phyloP scores from a whole-genome alignment of 1,140 invertebrate species.

The Orius insidiosus region DNA sequence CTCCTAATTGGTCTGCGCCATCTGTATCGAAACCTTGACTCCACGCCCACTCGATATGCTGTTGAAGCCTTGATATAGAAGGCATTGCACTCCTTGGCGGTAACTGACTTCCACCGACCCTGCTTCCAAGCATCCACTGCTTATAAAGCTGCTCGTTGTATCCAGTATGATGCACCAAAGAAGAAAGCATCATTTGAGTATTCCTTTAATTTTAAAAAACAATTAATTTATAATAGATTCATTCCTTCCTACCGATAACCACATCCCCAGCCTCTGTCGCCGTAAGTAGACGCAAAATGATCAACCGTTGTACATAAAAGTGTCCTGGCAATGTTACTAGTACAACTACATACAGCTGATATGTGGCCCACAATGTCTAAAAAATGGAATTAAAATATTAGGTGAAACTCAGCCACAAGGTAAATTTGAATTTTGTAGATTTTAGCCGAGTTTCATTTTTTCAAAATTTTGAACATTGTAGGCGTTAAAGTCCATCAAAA shows the following conservation, averaged over 20 bases:
- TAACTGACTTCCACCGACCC: slow-evolving; percentile 24
- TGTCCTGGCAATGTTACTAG: slow-evolving; percentile 45
- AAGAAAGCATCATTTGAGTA: no score
- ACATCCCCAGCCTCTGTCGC: no score
- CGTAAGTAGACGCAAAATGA: no score
- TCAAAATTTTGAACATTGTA: no score
- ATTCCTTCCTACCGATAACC: slow-evolving; percentile 72
- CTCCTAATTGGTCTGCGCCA: no score
- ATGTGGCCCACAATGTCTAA: slow-evolving; percentile 55
- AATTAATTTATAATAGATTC: no score
- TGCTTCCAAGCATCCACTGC: slow-evolving; percentile 25
- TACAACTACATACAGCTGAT: slow-evolving; percentile 44
- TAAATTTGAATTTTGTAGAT: no score
- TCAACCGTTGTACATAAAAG: slow-evolving; percentile 60
- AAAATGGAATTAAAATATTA: slow-evolving; percentile 14
- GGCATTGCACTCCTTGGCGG: slow-evolving; percentile 49
- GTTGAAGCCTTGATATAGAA: slow-evolving; percentile 65
- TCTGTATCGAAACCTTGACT: slow-evolving; percentile 67
- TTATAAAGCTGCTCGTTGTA: slow-evolving; percentile 50
- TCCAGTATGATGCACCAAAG: slow-evolving; percentile 53
- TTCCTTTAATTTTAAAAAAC: slow-evolving; percentile 50
- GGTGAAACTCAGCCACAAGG: no score
- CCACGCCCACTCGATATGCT: slow-evolving; percentile 74
- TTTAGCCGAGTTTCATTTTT: no score
- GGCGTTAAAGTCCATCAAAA: no score